Evolutionary conservation across 2,797 vertebrate genomes (phyloP).

Genomic region (Ctenochaetus hawaiiensis): DNA sequence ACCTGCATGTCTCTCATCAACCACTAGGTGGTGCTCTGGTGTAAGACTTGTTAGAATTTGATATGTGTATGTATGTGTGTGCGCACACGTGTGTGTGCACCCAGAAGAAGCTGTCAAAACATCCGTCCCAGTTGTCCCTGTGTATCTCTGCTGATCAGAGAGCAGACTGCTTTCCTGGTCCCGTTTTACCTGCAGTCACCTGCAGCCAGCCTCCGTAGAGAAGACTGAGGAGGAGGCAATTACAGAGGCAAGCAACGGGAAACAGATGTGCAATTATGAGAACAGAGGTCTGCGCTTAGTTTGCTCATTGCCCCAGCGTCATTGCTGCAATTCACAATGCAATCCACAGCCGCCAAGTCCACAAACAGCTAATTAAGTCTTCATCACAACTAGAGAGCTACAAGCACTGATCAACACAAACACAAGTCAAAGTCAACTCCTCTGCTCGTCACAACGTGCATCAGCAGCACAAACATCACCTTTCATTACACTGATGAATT

Average conservation of each 20-base stretch:
- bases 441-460: conserved; percentile 57
- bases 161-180: conserved; percentile 63
- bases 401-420: conserved; percentile 60
- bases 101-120: conserved; percentile 70
- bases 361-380: conserved; percentile 79
- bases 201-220: conserved; percentile 66
- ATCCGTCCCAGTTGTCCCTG: conserved; percentile 65
- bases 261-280: conserved; percentile 85
- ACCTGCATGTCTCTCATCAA: not conserved
- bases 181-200: conserved; percentile 73
- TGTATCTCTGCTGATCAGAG: conserved; percentile 63
- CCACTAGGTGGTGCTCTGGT: conserved; percentile 76
- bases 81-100: not conserved
- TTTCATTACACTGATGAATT: conserved; percentile 39
- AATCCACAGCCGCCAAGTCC: conserved; percentile 65
- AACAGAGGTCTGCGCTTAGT: conserved; percentile 84
- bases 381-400: conserved; percentile 74
- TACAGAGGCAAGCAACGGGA: conserved; percentile 71
- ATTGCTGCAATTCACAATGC: conserved; percentile 67
- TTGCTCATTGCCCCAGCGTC: conserved; percentile 69
- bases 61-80: conserved; percentile 1
- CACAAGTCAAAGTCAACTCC: conserved; percentile 64
- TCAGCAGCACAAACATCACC: conserved; percentile 54
- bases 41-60: conserved; percentile 45
- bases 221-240: conserved; percentile 76